Conservation (phyloP, 2,113 vertebrate species). For the Oryctolagus cuniculus region mOryCun1.1 NC_091440.1:74263001-74263500, state of each 20-base stretch:
- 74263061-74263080: neutral
- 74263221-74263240: neutral
- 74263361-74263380: conserved; percentile 5
- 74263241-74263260: neutral
- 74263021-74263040: neutral
- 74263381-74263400: neutral
- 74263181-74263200: neutral
- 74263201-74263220: neutral
- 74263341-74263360: neutral
- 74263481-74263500: conserved; percentile 9
- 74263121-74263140: neutral
- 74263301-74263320: neutral
- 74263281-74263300: neutral
- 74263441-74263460: conserved; percentile 57
- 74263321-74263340: neutral
- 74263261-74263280: neutral
- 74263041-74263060: neutral
- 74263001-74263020: neutral
- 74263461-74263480: conserved; percentile 47
- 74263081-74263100: neutral
- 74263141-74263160: neutral
- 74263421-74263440: neutral
- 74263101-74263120: neutral
- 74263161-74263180: neutral
- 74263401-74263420: neutral